Conservation (phyloP, 2,888 invertebrate genomes). For the Leucophenga montana region DNA sequence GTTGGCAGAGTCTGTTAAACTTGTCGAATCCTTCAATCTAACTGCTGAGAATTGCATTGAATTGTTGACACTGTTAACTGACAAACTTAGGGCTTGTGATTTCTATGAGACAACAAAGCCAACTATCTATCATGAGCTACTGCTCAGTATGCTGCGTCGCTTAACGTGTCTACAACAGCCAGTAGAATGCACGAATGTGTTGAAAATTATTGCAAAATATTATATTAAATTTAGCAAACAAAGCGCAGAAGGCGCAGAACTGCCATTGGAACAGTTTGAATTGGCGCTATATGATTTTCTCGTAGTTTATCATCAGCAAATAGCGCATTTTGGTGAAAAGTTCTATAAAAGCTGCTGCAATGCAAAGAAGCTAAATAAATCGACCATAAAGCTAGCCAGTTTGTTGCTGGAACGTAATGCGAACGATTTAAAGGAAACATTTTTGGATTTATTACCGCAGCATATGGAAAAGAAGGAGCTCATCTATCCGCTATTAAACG, state of each 20-base stretch:
- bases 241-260: constrained; percentile 65
- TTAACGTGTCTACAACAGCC: constrained; percentile 70
- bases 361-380: constrained; percentile 75
- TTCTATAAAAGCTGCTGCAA: constrained; percentile 76
- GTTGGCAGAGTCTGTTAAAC: constrained; percentile 56
- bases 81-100: constrained; percentile 61
- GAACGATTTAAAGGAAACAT: constrained; percentile 39
- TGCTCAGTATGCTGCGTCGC: constrained; percentile 74
- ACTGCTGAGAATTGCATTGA: constrained; percentile 59
- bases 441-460: constrained; percentile 62
- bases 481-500: constrained; percentile 78
- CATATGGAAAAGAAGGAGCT: constrained; percentile 77
- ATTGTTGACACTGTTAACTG: constrained; percentile 67
- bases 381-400: constrained; percentile 76
- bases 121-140: constrained; percentile 74
- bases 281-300: constrained; percentile 76
- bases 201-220: constrained; percentile 72
- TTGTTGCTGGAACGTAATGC: constrained; percentile 75
- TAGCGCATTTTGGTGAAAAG: constrained; percentile 74
- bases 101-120: constrained; percentile 68
- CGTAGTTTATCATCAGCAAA: constrained; percentile 77
- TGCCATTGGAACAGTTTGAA: constrained; percentile 76
- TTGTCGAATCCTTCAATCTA: constrained; percentile 64
- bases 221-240: constrained; percentile 74
- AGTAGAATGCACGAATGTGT: constrained; percentile 61